Conservation (phyloP, 1,140 invertebrate species). For the Hyles vespertilio region DNA sequence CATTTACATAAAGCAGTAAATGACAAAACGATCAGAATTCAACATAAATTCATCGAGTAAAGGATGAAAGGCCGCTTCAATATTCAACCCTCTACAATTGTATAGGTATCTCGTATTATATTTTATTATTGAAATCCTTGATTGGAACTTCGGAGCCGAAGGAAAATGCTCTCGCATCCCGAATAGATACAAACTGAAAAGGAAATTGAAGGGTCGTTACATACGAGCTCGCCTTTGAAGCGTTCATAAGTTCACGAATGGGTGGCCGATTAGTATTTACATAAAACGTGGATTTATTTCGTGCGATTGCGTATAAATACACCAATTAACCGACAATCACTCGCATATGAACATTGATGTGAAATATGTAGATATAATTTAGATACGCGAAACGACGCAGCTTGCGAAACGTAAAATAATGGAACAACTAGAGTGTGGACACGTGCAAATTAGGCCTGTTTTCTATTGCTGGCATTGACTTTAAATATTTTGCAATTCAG, state of each 20-base stretch:
- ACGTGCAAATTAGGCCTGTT: slow-evolving; percentile 23
- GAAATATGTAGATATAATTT: slow-evolving; percentile 11
- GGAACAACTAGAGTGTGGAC: slow-evolving; percentile 18
- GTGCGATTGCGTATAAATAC: slow-evolving; percentile 9
- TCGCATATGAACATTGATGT: slow-evolving; percentile 1
- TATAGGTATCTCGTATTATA: slow-evolving; percentile 45
- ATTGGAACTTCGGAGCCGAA: slow-evolving; percentile 46
- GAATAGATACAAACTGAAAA: slow-evolving; percentile 56
- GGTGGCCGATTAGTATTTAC: slow-evolving; percentile 47
- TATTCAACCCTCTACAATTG: slow-evolving; percentile 54
- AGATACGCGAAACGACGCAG: slow-evolving; percentile 9
- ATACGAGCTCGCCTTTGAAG: slow-evolving; percentile 41
- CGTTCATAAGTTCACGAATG: slow-evolving; percentile 48
- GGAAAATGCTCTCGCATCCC: slow-evolving; percentile 51
- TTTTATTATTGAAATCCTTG: slow-evolving; percentile 43
- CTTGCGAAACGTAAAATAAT: slow-evolving; percentile 18
- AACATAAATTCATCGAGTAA: not conserved
- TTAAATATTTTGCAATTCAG: slow-evolving; percentile 40
- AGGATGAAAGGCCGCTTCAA: slow-evolving; percentile 31
- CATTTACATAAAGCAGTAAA: no score
- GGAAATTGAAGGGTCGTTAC: slow-evolving; percentile 61
- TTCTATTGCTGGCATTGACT: slow-evolving; percentile 52
- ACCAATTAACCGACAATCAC: slow-evolving; percentile 3
- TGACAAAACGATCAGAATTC: no score
- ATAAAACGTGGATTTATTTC: slow-evolving; percentile 27